phyloP scores from a whole-genome alignment of 2,113 vertebrate genomes.

The Hassar affinis region DNA sequence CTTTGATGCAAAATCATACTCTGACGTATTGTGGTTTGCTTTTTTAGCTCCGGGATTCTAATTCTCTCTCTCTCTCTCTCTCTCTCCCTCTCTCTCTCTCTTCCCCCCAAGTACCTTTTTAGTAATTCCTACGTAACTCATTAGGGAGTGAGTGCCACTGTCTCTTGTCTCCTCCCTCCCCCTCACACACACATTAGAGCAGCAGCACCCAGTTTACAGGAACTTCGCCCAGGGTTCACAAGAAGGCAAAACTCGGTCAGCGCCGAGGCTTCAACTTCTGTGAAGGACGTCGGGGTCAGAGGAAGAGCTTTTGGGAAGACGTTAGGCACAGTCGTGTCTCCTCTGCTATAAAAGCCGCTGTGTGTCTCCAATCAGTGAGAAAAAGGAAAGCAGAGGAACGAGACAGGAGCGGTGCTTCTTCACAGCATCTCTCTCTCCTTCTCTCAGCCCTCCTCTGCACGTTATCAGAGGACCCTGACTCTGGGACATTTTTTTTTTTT shows the following conservation, averaged over 20 bases:
- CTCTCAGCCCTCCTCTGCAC: not conserved
- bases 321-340: not conserved
- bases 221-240: conserved; percentile 25
- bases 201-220: not conserved
- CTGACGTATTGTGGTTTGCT: conserved; percentile 1
- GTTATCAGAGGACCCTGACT: not conserved
- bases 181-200: not conserved
- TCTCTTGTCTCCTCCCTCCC: not conserved
- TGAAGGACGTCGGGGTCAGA: conserved; percentile 8
- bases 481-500: conserved; percentile 7
- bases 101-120: not conserved
- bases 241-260: conserved; percentile 9
- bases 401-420: conserved; percentile 10
- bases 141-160: not conserved
- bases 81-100: not conserved
- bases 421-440: not conserved
- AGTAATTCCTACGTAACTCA: conserved; percentile 27
- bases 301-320: conserved; percentile 7
- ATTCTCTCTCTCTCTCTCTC: not conserved
- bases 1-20: conserved; percentile 13
- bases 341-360: conserved; percentile 13
- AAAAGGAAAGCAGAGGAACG: conserved; percentile 10
- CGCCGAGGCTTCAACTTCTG: not conserved
- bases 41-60: not conserved
- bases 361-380: not conserved